Percentiles rank a stretch among this genome's conserved stretches.
phyloP scores from a whole-genome alignment of 2,113 vertebrate genomes.

The Planiliza haematocheilus region DNA sequence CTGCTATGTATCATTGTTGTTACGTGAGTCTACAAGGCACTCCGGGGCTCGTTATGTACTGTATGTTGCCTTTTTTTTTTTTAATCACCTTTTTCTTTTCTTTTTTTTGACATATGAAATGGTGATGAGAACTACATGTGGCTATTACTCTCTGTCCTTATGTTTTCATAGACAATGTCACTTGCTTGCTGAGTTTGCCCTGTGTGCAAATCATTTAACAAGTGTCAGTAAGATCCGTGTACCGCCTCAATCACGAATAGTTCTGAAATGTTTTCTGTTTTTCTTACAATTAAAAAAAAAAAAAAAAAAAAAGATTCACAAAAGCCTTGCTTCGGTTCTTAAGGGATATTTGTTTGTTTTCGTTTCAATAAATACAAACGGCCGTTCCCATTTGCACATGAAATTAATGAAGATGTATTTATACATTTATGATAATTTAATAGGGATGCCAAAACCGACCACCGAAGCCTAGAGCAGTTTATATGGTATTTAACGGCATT shows the following conservation, averaged over 20 bases:
- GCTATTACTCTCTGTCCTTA: constrained; percentile 60
- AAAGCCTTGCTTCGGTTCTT: constrained; percentile 78
- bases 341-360: constrained; percentile 83
- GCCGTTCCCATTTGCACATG: constrained; percentile 85
- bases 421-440: constrained; percentile 83
- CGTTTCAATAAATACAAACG: constrained; percentile 76
- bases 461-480: constrained; percentile 77
- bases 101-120: constrained; percentile 63
- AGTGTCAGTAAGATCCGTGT: constrained; percentile 75
- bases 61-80: constrained; percentile 65
- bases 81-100: constrained; percentile 47
- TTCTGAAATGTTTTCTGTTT: constrained; percentile 62
- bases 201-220: constrained; percentile 68
- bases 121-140: constrained; percentile 62
- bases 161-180: constrained; percentile 76
- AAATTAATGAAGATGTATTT: constrained; percentile 85
- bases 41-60: constrained; percentile 73
- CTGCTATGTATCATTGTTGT: constrained; percentile 60
- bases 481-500: constrained; percentile 81
- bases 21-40: constrained; percentile 63
- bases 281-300: constrained; percentile 23
- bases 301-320: constrained; percentile 40
- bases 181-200: constrained; percentile 72
- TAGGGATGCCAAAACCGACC: constrained; percentile 80
- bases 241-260: constrained; percentile 54